Base-by-base conservation (phyloP, 2,888 invertebrate genomes). In the Zaprionus bogoriensis region DNA sequence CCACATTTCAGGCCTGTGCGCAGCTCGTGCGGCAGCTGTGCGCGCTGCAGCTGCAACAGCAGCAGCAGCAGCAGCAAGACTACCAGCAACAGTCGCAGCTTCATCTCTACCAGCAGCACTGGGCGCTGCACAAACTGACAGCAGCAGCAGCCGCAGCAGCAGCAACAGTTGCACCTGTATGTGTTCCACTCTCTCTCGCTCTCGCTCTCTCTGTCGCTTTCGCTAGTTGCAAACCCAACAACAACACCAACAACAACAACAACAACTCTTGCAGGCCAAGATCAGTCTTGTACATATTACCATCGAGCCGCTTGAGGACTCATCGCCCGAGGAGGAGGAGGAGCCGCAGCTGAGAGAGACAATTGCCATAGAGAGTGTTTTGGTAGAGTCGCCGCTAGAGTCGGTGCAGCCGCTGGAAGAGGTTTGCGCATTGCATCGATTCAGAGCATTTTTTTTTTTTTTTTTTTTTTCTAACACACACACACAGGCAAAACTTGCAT, bases 271-370 rank as follows among this genome's bases (percentile, higher is more conserved):
- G 79, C 90, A 89, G 89, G 90, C 89, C 58, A 88, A 83, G 72
- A 90, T 89, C 86, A 89, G 87, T 81, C 79, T 90, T 88, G 90
- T 89, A 81, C 89, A 90, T 80, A 89, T 89, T 65, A 90, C 87
- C 74, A 83, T 89, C 66, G 88, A 90, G 82, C 89, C 89, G 69
- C 70, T 82, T 79, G 85, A 81, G 72, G 62, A n/a, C n/a, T n/a
- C 53, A 28, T 14, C 54, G 7, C 32, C 17, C 14, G 2, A 9
- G 17, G 14, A 36, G 32, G 14, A 36, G 9, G 1, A 7, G 7
- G 32, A n/a, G n/a, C n/a, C n/a, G n/a, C n/a, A n/a, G n/a, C n/a
- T 36, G 6, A 38, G 52, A 12, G 19, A 28, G 32, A 50, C 39
- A 53, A 55, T 65, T 51, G 48, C 59, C 48, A 70, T 83, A 59